phyloP scores from a whole-genome alignment of 1,140 invertebrate genomes.

The Lepidurus couesii region DNA sequence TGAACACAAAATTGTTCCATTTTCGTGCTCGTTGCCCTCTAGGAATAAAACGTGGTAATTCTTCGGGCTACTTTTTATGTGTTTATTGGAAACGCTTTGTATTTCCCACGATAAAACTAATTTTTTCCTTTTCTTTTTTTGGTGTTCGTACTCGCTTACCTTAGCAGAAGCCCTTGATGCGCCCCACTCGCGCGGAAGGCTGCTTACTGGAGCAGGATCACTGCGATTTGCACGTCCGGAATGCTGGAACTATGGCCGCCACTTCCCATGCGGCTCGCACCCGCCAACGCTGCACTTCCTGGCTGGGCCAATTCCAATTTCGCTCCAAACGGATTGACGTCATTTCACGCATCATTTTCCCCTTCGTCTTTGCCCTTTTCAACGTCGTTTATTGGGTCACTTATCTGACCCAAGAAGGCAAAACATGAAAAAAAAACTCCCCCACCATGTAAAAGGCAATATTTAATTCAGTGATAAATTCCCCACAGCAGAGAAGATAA shows the following conservation, averaged over 20 bases:
- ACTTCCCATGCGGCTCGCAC: slow-evolving; percentile 38
- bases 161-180: slow-evolving; percentile 21
- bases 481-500: not conserved
- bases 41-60: too few relatives aligned
- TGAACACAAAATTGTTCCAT: too few relatives aligned
- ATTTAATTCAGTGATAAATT: not conserved
- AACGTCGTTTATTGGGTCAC: slow-evolving; percentile 49
- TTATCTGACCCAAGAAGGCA: slow-evolving; percentile 44
- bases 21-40: too few relatives aligned
- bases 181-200: slow-evolving; percentile 15
- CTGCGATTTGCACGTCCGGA: slow-evolving; percentile 20
- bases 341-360: slow-evolving; percentile 47
- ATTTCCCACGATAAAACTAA: too few relatives aligned
- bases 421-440: slow-evolving; percentile 22
- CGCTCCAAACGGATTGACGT: slow-evolving; percentile 49
- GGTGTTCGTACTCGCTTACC: not conserved
- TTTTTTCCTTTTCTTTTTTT: not conserved
- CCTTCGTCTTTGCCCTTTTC: slow-evolving; percentile 47
- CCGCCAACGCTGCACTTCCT: slow-evolving; percentile 39
- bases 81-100: too few relatives aligned
- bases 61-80: too few relatives aligned
- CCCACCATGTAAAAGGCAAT: slow-evolving; percentile 9
- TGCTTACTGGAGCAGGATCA: slow-evolving; percentile 18
- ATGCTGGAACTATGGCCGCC: slow-evolving; percentile 32
- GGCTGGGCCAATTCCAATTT: slow-evolving; percentile 44